Base-by-base conservation (phyloP, 2,888 invertebrate species). In the Drosophila longiperda region DNA sequence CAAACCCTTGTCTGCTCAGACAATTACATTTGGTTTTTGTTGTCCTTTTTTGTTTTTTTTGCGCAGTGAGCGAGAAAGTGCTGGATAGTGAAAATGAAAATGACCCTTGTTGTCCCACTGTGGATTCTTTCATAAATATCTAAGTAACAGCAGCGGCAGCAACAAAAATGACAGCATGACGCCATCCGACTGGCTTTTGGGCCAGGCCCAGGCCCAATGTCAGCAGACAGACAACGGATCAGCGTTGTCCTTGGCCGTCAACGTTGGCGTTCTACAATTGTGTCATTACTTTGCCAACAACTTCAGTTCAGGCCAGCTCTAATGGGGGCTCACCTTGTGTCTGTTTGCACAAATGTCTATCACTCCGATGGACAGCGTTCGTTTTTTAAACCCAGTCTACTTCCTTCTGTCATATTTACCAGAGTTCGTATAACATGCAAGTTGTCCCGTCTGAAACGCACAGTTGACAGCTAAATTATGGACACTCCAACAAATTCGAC, bases 51-150 rank as follows among this genome's bases (percentile, higher is more conserved):
- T 52, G 20, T 57, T n/a, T 55, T 72, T 55, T 62, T 80, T 68
- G 63, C 66, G 11, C 60, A 60, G 48, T 69, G 61, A 69, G 45
- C 34, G 12, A 42, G 59, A 52, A 75, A 49, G 71, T 65, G 61
- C 50, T 26, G 53, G 45, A 76, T 72, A 69, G 61, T 54, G 58
- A 54, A 32, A 57, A 64, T 59, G n/a, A 29, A 55, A 55, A 29
- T 55, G 34, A 64, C 40, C 48, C 55, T 23, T 23, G 20, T 23
- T 54, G 57, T 40, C 59, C 67, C 48, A 49, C 52, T 49, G 66
- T 38, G 63, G 45, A 59, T 66, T 73, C 71, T 79, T 77, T 87
- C 80, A 87, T 87, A 87, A 89, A 89, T 89, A 89, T 87, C 83
- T 66, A 72, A 84, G 85, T 69, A 84, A 76, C 62, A 52, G 36